Evolutionary conservation across 2,888 invertebrate genomes (phyloP).

Genomic region (Epinotia bilunana): DNA sequence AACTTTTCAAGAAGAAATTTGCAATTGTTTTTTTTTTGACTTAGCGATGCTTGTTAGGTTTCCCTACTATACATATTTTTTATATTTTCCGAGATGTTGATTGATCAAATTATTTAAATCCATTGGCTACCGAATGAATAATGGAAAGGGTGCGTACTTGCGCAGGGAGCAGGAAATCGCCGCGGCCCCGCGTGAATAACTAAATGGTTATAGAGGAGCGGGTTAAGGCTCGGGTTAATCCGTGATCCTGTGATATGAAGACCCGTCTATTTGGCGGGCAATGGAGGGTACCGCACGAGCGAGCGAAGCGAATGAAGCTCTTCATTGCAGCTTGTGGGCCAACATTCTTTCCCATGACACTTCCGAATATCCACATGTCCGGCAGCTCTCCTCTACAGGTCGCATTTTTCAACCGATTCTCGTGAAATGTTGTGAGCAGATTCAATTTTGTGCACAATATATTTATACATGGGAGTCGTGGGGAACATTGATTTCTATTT

Average conservation of each 20-base stretch:
- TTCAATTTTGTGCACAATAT: neutral
- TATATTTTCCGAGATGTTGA: neutral
- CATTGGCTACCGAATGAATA: slow-evolving; percentile 1
- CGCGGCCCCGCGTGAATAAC: neutral
- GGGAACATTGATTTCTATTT: neutral
- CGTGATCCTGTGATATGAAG: neutral
- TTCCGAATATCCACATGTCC: too few relatives aligned
- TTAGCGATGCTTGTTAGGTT: neutral
- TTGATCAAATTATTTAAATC: neutral
- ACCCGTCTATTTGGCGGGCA: too few relatives aligned
- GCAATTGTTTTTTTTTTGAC: neutral
- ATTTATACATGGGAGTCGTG: neutral
- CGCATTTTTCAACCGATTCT: too few relatives aligned
- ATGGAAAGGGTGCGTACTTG: slow-evolving; percentile 3
- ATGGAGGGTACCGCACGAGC: too few relatives aligned
- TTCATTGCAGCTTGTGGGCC: too few relatives aligned
- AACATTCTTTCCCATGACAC: too few relatives aligned
- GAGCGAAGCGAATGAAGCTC: too few relatives aligned
- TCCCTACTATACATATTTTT: neutral
- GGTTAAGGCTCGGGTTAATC: neutral
- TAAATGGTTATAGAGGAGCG: slow-evolving; percentile 9
- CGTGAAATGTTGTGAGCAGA: too few relatives aligned
- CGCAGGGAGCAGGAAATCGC: slow-evolving; percentile 5
- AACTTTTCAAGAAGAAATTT: too few relatives aligned
- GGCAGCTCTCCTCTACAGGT: too few relatives aligned